These are phyloP conservation scores for Poicephalus gulielmi DNA, from an alignment of 2,113 vertebrate species.

Conservation along the genomic window DNA sequence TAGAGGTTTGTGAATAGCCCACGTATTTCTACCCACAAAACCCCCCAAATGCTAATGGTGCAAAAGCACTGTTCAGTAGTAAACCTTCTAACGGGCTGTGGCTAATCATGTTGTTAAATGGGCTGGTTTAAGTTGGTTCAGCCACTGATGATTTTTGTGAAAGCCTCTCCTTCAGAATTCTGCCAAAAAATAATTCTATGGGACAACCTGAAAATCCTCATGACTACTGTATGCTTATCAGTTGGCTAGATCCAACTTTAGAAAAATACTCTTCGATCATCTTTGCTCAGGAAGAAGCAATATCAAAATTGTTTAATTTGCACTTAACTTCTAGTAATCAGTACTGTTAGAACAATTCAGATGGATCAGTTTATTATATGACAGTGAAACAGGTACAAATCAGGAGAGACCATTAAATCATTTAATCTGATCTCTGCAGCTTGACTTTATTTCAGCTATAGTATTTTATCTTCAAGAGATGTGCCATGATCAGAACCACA, in stretches of 20 bases:
- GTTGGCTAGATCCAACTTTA: not conserved
- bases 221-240: not conserved
- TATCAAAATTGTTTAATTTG: not conserved
- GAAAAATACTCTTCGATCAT: not conserved
- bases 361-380: not conserved
- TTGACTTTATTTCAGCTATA: not conserved
- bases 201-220: not conserved
- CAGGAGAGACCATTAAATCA: not conserved
- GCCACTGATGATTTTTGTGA: not conserved
- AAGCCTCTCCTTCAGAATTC: not conserved
- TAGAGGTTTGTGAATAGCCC: not conserved
- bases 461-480: not conserved
- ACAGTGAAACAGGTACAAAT: not conserved
- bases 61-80: not conserved
- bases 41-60: not conserved
- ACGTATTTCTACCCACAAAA: not conserved
- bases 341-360: not conserved
- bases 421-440: not conserved
- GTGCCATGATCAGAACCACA: not conserved
- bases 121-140: not conserved
- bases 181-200: not conserved
- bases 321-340: not conserved
- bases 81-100: not conserved
- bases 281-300: not conserved
- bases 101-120: not conserved